Evolutionary conservation across 1,140 invertebrate genomes (phyloP), one percentile per base, ranked within the genome.

Genomic region (Scaptomyza montana): DNA sequence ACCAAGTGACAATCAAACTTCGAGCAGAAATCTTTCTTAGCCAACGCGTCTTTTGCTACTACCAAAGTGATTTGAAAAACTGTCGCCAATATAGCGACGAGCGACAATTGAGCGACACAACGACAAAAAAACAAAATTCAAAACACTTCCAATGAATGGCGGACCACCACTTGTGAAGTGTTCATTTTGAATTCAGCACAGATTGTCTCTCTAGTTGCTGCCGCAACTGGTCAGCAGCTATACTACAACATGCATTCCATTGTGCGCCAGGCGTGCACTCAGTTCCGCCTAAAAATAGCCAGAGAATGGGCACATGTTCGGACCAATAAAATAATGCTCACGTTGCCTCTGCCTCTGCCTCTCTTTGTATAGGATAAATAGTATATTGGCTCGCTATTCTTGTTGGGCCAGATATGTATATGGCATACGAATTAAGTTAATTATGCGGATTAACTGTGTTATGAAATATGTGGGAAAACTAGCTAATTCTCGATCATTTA

Each of bases 231-330:
- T 47, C 46, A 21, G 21, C 41, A 21, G 41, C 41, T 21, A 43
- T 49, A 25, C 21, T 16, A 70, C 56, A 66, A 36, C 66, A 70
- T 80, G 80, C 84, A 89, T 82, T 86, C 78, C 82, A 87, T 66
- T 74, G 21, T 53, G 70, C 56, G 67, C 78, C 78, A 77, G 70
- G 70, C 80, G 61, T 85, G 82, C 78, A 86, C 64, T 86, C 75
- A 65, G 57, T 49, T 47, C 53, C 45, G 28, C 30, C 74, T 89
- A 89, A 68, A 80, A 80, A 85, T 89, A 89, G 85, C 19, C 72
- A n/a, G 68, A 77, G 82, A 87, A 82, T 87, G 82, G 79, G 82
- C 82, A 87, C 82, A 87, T 87, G 81, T 87, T 86, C 50, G 61
- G 50, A 60, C 51, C 33, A 45, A n/a, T 55, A 25, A 25, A 25